Evolutionary conservation across 1,140 invertebrate genomes (phyloP), one percentile per base, ranked within the genome.

Genomic region (Drosophila bifasciata): DNA sequence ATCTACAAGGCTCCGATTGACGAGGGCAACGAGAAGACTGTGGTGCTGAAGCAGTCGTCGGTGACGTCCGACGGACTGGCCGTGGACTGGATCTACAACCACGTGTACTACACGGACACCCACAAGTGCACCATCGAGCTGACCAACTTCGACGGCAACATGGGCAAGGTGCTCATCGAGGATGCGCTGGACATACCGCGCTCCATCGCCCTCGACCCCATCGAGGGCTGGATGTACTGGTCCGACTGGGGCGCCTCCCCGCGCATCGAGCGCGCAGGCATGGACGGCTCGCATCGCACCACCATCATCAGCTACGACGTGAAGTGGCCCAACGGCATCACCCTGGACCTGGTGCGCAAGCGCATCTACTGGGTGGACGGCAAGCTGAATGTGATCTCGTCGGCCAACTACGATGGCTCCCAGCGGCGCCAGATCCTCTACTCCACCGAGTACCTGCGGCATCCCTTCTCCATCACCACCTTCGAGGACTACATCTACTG

Each of bases 181-280:
- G 95, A 96, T 89, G 93, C 94, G 15, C 92, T 99, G 8, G 96
- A 99, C 91, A 97, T 99, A 91, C 98, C 99, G 0, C 94, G 98
- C 84, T 97, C 97, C 1, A 98, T 99, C 75, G 97, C 97, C 13
- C 92, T 99, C 9, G 98, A 99, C 94, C 98, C 98, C 23, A 92
- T 97, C n/a, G 96, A 98, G 78, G 97, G 97, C 3, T 98, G 97
- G 95, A 96, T 99, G 95, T 99, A 97, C 92, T 99, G 98, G 98
- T 97, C 96, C 1, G 98, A 99, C 91, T 99, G 98, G 97, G 98
- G 98, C 67, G 93, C 96, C 60, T 94, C 94, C 46, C 94, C 97
- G n/a, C 95, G 96, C 80, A 99, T 99, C 72, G 98, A 99, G 92
- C 93, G 97, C 59, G 96, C 97, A 40, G 96, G 96, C 41, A 97